phyloP scores from a whole-genome alignment of 2,888 invertebrate species.

The Drosophila histrio region DNA sequence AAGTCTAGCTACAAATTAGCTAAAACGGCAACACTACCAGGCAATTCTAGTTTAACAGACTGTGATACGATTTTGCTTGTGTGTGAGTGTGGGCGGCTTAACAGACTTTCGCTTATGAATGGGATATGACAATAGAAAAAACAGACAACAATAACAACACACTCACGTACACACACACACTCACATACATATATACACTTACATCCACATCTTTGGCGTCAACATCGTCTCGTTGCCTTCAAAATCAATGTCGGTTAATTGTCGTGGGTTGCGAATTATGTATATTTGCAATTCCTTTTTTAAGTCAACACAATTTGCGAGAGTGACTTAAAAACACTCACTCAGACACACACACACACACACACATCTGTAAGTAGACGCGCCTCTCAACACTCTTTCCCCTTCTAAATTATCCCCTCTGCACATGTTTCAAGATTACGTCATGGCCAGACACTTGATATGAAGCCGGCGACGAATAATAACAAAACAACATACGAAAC shows the following conservation, averaged over 20 bases:
- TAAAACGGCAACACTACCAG: too few relatives aligned
- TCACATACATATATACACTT: not conserved
- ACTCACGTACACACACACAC: constrained; percentile 12
- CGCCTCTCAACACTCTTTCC: constrained; percentile 38
- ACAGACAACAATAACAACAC: constrained; percentile 35
- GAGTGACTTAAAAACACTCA: constrained; percentile 11
- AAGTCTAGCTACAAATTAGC: too few relatives aligned
- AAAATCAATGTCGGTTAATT: constrained; percentile 72
- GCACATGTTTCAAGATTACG: constrained; percentile 58
- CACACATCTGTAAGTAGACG: constrained; percentile 26
- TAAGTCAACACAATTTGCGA: constrained; percentile 36
- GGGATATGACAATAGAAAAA: constrained; percentile 31
- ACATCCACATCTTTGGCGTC: constrained; percentile 13
- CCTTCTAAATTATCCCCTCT: constrained; percentile 5
- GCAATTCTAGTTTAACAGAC: constrained; percentile 30
- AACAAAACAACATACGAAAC: constrained; percentile 32
- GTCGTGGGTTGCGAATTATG: constrained; percentile 52
- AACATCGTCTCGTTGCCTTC: constrained; percentile 57
- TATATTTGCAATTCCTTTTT: constrained; percentile 32
- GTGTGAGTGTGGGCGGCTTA: constrained; percentile 28
- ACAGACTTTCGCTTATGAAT: constrained; percentile 59
- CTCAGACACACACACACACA: not conserved
- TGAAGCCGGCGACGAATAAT: constrained; percentile 47
- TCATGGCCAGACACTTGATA: constrained; percentile 69
- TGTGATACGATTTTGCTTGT: constrained; percentile 4